Base-by-base conservation (phyloP, 2,113 vertebrate species). In the Sarotherodon lohbergeri region DNA sequence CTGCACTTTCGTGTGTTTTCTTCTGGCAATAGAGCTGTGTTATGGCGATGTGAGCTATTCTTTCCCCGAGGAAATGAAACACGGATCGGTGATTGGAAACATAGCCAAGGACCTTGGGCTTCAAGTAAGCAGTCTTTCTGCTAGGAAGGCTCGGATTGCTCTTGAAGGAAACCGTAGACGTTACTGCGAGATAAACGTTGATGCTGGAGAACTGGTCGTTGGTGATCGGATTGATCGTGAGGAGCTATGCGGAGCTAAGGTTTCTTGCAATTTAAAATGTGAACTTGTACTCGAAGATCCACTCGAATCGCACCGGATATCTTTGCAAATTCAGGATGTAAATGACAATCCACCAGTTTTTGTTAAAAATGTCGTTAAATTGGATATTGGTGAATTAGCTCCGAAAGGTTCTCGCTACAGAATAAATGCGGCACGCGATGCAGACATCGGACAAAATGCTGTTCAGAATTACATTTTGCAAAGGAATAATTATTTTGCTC, bases 281-380 rank as follows among this genome's bases (percentile, higher is more conserved):
- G 71, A 85, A 27, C 0, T 85, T 7, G 13, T 85, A 10, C 56
- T 85, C 0, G 83, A 85, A 11, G 29, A 48, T 50, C 83, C 83
- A 13, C 55, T 85, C 7, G 83, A 85, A 78, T 57, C 73, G 14
- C 71, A 85, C 41, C 71, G 43, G 92, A 73, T 94, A 13, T 22
- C 22, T 22, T 86, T 97, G 6, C 91, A 92, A 50, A 89, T 96
- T 29, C 88, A 93, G 48, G 96, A 97, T 83, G 80, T 97, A 57
- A 97, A 97, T 91, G 97, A 97, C 55, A 96, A 97, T 66, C 2
- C 90, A 6, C 96, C 96, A 2, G 76, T 19, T 9, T 97, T 97
- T 83, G 5, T 3, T 2, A 94, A 90, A n/a, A 56, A 50, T 9
- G 57, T 5, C 0, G 83, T 94, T 4, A 80, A 91, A 11, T 22